phyloP scores from a whole-genome alignment of 2,888 invertebrate genomes.

The Teleiodes luculella region DNA sequence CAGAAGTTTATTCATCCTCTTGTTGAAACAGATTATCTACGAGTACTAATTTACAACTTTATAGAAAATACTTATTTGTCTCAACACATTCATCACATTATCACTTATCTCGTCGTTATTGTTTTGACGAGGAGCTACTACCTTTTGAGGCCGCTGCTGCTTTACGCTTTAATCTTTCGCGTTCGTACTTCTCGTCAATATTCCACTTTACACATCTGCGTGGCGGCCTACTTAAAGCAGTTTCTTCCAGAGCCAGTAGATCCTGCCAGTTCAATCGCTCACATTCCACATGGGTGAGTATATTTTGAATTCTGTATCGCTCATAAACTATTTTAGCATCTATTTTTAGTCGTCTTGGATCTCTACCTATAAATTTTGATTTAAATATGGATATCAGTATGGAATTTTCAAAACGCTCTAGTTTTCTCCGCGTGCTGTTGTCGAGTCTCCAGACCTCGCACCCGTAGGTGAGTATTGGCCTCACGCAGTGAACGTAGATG shows the following conservation, averaged over 20 bases:
- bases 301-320: conserved; percentile 30
- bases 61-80: too few species aligned
- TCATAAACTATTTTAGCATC: conserved; percentile 34
- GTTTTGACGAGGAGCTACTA: too few species aligned
- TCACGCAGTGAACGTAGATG: conserved; percentile 46
- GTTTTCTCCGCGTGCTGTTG: conserved; percentile 27
- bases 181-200: neutral
- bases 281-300: conserved; percentile 38
- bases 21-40: too few species aligned
- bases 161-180: neutral
- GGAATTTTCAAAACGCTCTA: conserved; percentile 40
- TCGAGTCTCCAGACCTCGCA: conserved; percentile 52
- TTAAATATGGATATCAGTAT: conserved; percentile 48
- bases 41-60: too few species aligned
- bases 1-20: too few species aligned
- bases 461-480: conserved; percentile 52
- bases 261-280: conserved; percentile 41
- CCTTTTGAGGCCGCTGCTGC: too few species aligned
- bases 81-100: neutral
- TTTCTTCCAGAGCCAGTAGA: conserved; percentile 38
- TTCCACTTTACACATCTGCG: conserved; percentile 21
- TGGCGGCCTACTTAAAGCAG: conserved; percentile 23
- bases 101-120: too few species aligned
- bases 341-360: conserved; percentile 38
- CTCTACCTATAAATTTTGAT: conserved; percentile 40